Base-by-base conservation (phyloP, 1,140 invertebrate species). In the Doryteuthis pealeii region DNA sequence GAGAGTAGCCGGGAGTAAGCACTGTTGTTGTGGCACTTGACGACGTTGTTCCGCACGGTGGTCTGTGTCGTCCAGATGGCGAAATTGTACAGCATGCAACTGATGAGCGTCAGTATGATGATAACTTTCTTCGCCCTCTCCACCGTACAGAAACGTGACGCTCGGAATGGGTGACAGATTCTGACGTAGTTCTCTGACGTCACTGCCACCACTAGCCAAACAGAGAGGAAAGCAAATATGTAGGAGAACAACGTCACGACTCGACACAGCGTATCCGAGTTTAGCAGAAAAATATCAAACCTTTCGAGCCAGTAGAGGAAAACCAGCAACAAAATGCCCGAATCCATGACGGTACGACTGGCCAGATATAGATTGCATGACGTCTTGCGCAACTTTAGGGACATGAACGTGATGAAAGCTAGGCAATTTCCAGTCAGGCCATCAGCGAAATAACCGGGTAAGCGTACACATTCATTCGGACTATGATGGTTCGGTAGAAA, bases 321-420 rank as follows among this genome's bases (percentile, higher is more conserved):
- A 0, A 77, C 49, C 0, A 88, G 84, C 1, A 89, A 76, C 2
- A 91, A 81, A 71, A 90, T 91, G 5, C 89, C 87, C 22, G 90
- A 89, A 75, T 91, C 91, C 0, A 90, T 88, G 0, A 85, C 85
- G 1, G 90, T 89, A 26, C 91, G 77, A 0, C 90, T 91, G 0
- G 90, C 90, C 43, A 91, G 76, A 73, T 91, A 91, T 62, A 90
- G 89, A 73, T 90, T 90, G 1, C 90, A 91, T 71, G 90, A 90
- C 1, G 90, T 80, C 80, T 89, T 86, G 69, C 89, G 89, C 2
- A 91, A 74, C 72, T 91, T 89, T 0, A 90, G 91, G 71, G 88
- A 89, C 5, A 90, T 79, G 74, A 91, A 91, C 3, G 91, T 90
- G 0, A 90, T 74, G 79, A 89, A 90, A 0, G 89, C 90, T 4